These are phyloP conservation scores for Sitobion miscanthi DNA, from an alignment of 1,140 invertebrate species.

Conservation along the genomic window DNA sequence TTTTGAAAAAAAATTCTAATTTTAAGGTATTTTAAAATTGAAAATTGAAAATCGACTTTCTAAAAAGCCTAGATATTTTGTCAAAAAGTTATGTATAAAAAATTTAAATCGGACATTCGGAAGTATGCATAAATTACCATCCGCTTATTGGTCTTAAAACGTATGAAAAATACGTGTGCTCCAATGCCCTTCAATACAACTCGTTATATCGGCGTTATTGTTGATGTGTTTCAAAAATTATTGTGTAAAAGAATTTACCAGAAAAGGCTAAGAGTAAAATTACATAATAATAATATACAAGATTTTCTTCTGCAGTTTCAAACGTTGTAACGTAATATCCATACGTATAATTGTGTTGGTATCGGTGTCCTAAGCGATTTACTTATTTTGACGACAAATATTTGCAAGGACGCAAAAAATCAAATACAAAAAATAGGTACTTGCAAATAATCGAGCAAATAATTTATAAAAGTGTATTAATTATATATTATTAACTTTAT, in stretches of 20 bases:
- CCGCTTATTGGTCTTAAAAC: too few relatives aligned
- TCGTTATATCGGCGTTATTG: not conserved
- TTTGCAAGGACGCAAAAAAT: not conserved
- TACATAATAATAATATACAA: not conserved
- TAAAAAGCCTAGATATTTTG: too few relatives aligned
- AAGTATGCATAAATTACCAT: too few relatives aligned
- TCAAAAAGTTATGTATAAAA: too few relatives aligned
- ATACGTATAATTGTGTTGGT: not conserved
- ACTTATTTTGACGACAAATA: not conserved
- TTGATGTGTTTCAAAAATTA: not conserved
- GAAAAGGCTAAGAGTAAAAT: not conserved
- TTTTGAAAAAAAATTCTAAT: too few relatives aligned
- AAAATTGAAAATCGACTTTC: too few relatives aligned
- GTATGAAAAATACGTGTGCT: too few relatives aligned
- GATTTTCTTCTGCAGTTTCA: not conserved
- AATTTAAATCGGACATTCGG: too few relatives aligned
- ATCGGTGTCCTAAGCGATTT: not conserved
- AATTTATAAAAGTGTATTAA: not conserved
- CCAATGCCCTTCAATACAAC: too few relatives aligned
- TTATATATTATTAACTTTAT: not conserved
- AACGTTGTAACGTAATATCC: not conserved
- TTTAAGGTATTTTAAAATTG: too few relatives aligned
- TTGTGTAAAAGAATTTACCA: not conserved
- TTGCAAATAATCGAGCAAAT: not conserved
- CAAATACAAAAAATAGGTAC: too few relatives aligned